Conservation (phyloP, 2,888 invertebrate species). For the Agrotis ipsilon region DNA sequence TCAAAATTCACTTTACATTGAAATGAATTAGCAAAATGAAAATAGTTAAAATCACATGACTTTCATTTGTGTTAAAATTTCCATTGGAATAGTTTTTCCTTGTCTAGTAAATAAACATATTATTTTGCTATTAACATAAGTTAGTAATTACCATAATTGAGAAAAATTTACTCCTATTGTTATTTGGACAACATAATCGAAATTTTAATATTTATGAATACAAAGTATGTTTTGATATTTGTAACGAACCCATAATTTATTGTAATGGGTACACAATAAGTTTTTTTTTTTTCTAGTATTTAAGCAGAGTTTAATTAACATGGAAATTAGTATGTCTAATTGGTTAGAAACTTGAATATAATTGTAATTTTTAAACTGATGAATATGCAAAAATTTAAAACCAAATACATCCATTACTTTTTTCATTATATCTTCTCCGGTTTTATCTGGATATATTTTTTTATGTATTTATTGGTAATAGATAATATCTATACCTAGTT, state of each 20-base stretch:
- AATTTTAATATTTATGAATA: constrained; percentile 1
- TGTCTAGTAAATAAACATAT: constrained; percentile 3
- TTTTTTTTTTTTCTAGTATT: background rate
- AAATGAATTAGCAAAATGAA: background rate
- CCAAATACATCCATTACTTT: background rate
- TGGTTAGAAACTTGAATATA: background rate
- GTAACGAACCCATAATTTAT: background rate
- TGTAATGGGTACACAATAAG: background rate
- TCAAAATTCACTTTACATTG: background rate
- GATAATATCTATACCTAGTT: no score
- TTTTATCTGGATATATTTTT: background rate
- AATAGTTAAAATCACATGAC: constrained; percentile 37
- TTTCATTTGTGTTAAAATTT: background rate
- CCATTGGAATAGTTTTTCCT: constrained; percentile 40
- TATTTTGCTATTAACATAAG: constrained; percentile 7
- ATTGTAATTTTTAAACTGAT: no score
- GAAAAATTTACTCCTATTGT: constrained; percentile 18
- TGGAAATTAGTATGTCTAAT: constrained; percentile 1
- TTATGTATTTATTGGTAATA: no score
- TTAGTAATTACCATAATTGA: constrained; percentile 33
- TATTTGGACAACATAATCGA: constrained; percentile 2
- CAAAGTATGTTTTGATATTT: constrained; percentile 1
- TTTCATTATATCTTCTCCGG: background rate
- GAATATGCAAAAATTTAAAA: background rate
- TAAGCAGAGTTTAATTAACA: background rate